Evolutionary conservation across 1,140 invertebrate species (phyloP), one percentile per base, ranked within the genome.

Genomic region (Lordiphosa clarofinis): DNA sequence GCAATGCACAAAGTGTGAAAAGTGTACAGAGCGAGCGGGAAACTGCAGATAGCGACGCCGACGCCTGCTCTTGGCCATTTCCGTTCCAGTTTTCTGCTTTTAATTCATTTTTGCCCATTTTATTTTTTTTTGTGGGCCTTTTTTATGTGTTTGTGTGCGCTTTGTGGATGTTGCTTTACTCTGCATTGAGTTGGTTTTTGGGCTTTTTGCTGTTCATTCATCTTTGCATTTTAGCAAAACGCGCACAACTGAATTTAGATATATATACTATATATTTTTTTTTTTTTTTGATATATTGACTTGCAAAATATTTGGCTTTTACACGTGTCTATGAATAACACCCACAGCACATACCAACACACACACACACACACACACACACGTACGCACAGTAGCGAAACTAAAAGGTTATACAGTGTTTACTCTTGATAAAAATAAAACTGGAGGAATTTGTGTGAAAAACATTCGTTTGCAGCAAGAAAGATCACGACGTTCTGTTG

Each of bases 251-350:
- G 24, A 5, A 43, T 15, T 24, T 12, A 24, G 10, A 43, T 24
- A 28, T 28, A 43, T 66, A 66, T 70, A 44, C n/a, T 44, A 46
- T 49, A 15, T 15, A 15, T n/a, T n/a, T n/a, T n/a, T n/a, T n/a
- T 58, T 58, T 47, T 75, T 81, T 81, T 81, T 72, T 81, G 67
- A 81, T 81, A 81, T 81, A 81, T 81, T 81, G 76, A 81, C 76
- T 82, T 63, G 72, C 78, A 75, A 75, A 81, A 81, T 81, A 82
- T 81, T 82, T 81, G 79, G 57, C 75, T 81, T 74, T 71, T 75
- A 71, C 76, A 82, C 56, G 75, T 81, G 67, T 82, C 76, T 72
- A 28, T 43, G 37, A 58, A 24, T 24, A 5, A 5, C 21, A n/a
- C n/a, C n/a, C n/a, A n/a, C n/a, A n/a, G n/a, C n/a, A n/a, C n/a